These are phyloP conservation scores for Lucifuga dentata DNA, from an alignment of 2,113 vertebrate genomes.

Conservation along the genomic window DNA sequence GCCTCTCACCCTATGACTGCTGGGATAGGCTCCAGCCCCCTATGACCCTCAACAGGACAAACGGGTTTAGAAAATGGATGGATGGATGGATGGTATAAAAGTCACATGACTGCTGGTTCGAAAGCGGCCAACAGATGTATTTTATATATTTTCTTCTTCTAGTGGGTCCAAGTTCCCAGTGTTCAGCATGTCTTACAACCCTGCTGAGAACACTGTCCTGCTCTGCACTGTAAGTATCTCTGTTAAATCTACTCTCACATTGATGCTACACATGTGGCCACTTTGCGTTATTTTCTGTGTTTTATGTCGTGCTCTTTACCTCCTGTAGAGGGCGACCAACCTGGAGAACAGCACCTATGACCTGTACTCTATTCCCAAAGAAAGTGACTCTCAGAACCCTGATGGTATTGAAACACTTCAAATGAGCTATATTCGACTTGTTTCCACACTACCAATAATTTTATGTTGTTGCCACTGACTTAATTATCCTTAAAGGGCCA, in stretches of 20 bases:
- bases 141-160: neutral
- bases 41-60: too few species aligned
- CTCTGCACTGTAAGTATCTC: conserved; percentile 91
- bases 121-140: too few species aligned
- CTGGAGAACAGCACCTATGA: conserved; percentile 98
- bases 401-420: conserved; percentile 83
- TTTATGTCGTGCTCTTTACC: neutral
- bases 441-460: neutral
- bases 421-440: too few species aligned
- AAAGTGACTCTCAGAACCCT: conserved; percentile 96
- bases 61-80: too few species aligned
- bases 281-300: neutral
- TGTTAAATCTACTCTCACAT: neutral
- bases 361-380: conserved; percentile 95
- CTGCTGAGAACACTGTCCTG: conserved; percentile 94
- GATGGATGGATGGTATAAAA: too few species aligned
- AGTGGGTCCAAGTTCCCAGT: conserved; percentile 98
- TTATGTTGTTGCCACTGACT: too few species aligned
- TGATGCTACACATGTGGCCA: accelerated
- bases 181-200: conserved; percentile 98
- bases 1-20: too few species aligned
- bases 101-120: too few species aligned
- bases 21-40: too few species aligned
- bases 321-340: conserved; percentile 93
- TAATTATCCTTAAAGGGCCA: too few species aligned